Evolutionary conservation across 2,113 vertebrate species (phyloP), one percentile per base, ranked within the genome.

Genomic region (Hylia prasina): DNA sequence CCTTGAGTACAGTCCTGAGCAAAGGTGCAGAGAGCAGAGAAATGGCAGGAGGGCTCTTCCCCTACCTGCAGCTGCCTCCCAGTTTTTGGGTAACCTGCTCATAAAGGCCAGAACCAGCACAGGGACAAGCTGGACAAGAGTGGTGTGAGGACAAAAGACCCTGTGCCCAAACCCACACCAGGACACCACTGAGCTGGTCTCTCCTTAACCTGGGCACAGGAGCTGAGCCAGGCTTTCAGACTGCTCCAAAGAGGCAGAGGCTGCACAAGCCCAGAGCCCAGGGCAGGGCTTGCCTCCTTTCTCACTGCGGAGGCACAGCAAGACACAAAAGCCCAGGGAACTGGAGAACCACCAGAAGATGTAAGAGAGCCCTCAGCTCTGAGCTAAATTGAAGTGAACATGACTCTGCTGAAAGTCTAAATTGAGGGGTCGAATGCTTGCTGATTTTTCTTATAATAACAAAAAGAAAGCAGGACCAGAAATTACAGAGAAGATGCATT

Each of bases 341-440:
- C 13, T 42, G 37, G 40, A 42, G 16, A 82, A 11, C 27, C 28
- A 56, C 33, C 9, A 39, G 30, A 6, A 63, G n/a, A 27, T 35
- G 7, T 7, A 51, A 70, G 47, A 48, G 22, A 84, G 8, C 33
- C 13, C 35, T 61, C 37, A 61, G 28, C 11, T 54, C 47, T 21
- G 13, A 53, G 14, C 24, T 15, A 25, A 65, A 20, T 5, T 66
- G n/a, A 42, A 60, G 35, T 18, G 39, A 71, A 27, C 15, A 9
- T 0, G 0, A 33, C 35, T 71, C n/a, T 72, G 20, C 33, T 69
- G 73, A 17, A 85, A 79, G 20, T 24, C 23, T 45, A 60, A 66
- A 72, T 8, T 18, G 11, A 64, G 13, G 11, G 15, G 44, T 21
- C 0, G 0, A 78, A 39, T 30, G 13, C 2, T 42, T 65, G 35